Conservation (phyloP, 2,113 vertebrate species). For the Oncorhynchus gorbuscha region DNA sequence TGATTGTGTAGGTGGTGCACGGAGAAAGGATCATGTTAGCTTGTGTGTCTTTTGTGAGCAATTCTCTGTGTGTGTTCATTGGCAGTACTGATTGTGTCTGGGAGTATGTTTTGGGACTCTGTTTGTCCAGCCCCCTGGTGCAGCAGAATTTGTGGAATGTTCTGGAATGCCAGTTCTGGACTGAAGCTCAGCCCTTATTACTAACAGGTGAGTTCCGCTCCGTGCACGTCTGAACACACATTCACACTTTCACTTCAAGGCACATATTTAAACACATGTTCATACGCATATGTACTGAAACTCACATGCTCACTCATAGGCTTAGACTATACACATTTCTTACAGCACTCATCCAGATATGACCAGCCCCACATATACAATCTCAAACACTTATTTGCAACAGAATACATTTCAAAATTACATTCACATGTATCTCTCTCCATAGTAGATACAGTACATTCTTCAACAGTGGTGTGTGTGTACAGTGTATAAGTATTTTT, state of each 20-base stretch:
- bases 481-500: no score
- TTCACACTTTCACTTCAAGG: slow-evolving; percentile 60
- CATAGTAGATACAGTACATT: slow-evolving; percentile 28
- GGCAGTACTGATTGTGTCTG: slow-evolving; percentile 36
- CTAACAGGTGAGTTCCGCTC: slow-evolving; percentile 76
- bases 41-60: slow-evolving; percentile 23
- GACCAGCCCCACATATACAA: not conserved
- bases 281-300: not conserved
- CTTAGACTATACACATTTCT: not conserved
- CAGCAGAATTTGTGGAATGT: slow-evolving; percentile 78
- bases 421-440: slow-evolving; percentile 25
- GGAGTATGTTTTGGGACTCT: slow-evolving; percentile 35
- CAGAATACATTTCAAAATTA: not conserved
- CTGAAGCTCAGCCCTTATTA: slow-evolving; percentile 69
- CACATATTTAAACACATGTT: slow-evolving; percentile 15
- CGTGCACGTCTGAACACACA: slow-evolving; percentile 57
- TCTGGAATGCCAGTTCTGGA: slow-evolving; percentile 70
- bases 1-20: slow-evolving; percentile 17
- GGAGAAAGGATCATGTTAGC: slow-evolving; percentile 12
- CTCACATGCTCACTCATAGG: not conserved
- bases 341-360: not conserved
- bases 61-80: slow-evolving; percentile 40
- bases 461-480: not conserved
- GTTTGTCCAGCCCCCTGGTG: slow-evolving; percentile 69
- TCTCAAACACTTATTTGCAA: not conserved